Conservation (phyloP, 2,888 invertebrate species). For the Acrobasis repandana region DNA sequence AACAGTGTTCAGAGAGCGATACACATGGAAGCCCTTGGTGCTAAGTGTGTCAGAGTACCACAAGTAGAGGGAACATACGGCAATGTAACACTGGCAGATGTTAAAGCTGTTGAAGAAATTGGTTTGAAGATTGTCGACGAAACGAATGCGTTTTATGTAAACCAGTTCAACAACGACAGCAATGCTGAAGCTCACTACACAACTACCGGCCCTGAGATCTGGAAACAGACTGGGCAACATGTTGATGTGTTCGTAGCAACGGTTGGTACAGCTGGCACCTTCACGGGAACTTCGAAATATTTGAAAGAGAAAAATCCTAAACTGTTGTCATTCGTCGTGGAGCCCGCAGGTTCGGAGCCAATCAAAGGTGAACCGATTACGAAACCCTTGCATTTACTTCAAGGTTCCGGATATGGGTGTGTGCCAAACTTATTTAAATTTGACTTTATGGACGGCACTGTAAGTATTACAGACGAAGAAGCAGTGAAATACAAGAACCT, state of each 20-base stretch:
- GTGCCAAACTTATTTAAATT: slow-evolving; percentile 66
- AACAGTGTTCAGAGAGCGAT: slow-evolving; percentile 72
- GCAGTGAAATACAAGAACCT: slow-evolving; percentile 58
- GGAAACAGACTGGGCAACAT: slow-evolving; percentile 70
- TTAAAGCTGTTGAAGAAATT: slow-evolving; percentile 61
- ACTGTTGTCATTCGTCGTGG: slow-evolving; percentile 63
- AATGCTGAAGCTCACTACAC: slow-evolving; percentile 65
- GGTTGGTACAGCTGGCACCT: slow-evolving; percentile 72
- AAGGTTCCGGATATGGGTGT: slow-evolving; percentile 74
- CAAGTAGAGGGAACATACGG: slow-evolving; percentile 76
- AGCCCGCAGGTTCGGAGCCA: slow-evolving; percentile 68
- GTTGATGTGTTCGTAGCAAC: slow-evolving; percentile 71
- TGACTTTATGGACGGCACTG: slow-evolving; percentile 66
- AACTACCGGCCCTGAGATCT: slow-evolving; percentile 75
- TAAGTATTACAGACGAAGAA: slow-evolving; percentile 69
- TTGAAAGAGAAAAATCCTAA: slow-evolving; percentile 68
- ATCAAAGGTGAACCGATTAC: slow-evolving; percentile 67
- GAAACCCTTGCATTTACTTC: slow-evolving; percentile 71
- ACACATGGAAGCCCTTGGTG: slow-evolving; percentile 76
- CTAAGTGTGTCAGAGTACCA: slow-evolving; percentile 66
- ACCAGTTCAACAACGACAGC: slow-evolving; percentile 65
- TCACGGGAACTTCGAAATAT: slow-evolving; percentile 64
- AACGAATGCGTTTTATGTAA: slow-evolving; percentile 66
- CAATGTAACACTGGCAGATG: slow-evolving; percentile 68
- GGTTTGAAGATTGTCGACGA: slow-evolving; percentile 58